Base-by-base conservation (phyloP, 1,140 invertebrate genomes). In the Pseudachorutes palmiensis region DNA sequence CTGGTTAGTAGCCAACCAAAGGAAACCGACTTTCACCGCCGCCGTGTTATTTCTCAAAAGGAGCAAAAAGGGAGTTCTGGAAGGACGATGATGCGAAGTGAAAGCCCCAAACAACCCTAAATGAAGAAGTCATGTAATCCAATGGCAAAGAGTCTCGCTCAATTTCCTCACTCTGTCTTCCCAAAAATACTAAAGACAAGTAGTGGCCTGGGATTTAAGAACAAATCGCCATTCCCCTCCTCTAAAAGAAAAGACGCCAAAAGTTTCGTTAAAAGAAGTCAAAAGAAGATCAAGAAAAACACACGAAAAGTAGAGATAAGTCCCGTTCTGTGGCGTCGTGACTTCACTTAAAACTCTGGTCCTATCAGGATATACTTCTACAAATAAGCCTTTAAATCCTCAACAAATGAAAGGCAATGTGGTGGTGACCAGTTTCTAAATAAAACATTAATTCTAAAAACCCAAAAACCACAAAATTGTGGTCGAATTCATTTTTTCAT, bases 171-270 rank as follows among this genome's bases (percentile, higher is more conserved):
- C 24, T 55, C 51, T 26, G 5, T 22, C 24, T 55, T 24, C 5
- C 24, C 12, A 19, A 19, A 19, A 55, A 55, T 19, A 26, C 12
- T 19, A 55, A 55, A 55, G 51, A 55, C 51, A 55, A 55, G 51
- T 55, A 55, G 51, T 55, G 51, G 51, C 51, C 24, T 55, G 51
- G 51, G 51, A 55, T 55, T 55, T 55, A 26, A 26, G 51, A 55
- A 55, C 51, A 55, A 55, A 55, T 55, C 51, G 51, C 5, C 51
- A 9, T 19, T 19, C 5, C 5, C 36, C 5, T 41, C 36, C 19
- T 41, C 36, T 41, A 41, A 41, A 41, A 41, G 36, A 41, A 41
- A 41, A 41, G 36, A 41, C 19, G n/a, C n/a, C n/a, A n/a, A n/a
- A n/a, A n/a, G n/a, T n/a, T n/a, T n/a, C n/a, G n/a, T n/a, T n/a